Percentiles rank a stretch among this genome's conserved stretches.
These are phyloP conservation scores for Darwinula stevensoni DNA, from an alignment of 2,888 invertebrate species.

Conservation along the genomic window DNA sequence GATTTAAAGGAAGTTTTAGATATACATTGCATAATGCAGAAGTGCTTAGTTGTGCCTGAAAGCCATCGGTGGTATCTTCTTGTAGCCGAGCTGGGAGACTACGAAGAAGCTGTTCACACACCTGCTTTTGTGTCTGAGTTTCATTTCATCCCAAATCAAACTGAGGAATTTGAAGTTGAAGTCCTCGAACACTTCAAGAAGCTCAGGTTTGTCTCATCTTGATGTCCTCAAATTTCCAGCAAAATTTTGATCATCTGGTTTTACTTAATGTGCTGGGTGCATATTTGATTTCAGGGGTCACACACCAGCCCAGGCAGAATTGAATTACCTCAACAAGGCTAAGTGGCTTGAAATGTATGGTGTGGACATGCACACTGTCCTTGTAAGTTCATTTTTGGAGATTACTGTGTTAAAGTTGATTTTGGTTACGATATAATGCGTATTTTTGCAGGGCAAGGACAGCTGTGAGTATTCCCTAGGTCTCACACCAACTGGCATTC, in stretches of 20 bases:
- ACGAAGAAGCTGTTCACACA: constrained; percentile 63
- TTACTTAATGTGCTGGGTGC: too few relatives aligned
- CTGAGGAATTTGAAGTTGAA: constrained; percentile 81
- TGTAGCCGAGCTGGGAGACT: constrained; percentile 86
- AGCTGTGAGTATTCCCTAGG: constrained; percentile 85
- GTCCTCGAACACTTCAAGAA: constrained; percentile 74
- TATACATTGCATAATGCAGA: not conserved
- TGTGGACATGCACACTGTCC: constrained; percentile 89
- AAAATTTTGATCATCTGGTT: too few relatives aligned
- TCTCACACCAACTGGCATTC: constrained; percentile 86
- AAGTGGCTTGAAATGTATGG: constrained; percentile 98
- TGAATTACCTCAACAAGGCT: constrained; percentile 73
- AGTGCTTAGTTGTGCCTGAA: not conserved
- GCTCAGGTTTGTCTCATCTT: constrained; percentile 21
- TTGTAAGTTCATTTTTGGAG: constrained; percentile 25
- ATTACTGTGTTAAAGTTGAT: constrained; percentile 4
- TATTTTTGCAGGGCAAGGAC: constrained; percentile 70
- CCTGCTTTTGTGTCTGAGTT: constrained; percentile 96
- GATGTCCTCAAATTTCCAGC: too few relatives aligned
- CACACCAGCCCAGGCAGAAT: constrained; percentile 82
- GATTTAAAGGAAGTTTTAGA: not conserved
- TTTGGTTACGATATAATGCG: not conserved
- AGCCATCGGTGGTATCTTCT: constrained; percentile 9
- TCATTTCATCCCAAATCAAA: constrained; percentile 80
- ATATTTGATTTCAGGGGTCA: constrained; percentile 27